Percentiles rank a stretch among this genome's conserved stretches.
Evolutionary conservation across 2,113 vertebrate species (phyloP).

Genomic region (Saiga tatarica): DNA sequence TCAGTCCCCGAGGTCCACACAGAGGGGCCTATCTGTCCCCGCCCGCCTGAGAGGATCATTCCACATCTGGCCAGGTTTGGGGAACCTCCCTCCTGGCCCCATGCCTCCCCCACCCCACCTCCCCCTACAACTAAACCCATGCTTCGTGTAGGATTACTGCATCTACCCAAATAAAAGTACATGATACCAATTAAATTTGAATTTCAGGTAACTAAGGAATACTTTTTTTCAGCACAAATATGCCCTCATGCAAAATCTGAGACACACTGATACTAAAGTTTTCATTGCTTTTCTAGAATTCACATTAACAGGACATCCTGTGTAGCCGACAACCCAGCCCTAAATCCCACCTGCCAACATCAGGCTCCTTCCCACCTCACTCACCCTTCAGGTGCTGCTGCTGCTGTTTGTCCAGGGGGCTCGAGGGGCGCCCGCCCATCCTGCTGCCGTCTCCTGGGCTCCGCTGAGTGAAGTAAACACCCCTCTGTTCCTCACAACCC

Average conservation of each 20-base stretch:
- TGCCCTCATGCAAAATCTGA: not conserved
- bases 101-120: rapidly evolving
- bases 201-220: not conserved
- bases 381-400: constrained; percentile 60
- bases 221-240: not conserved
- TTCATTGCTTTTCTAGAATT: not conserved
- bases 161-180: not conserved
- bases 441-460: not conserved
- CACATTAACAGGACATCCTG: not conserved
- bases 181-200: not conserved
- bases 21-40: not conserved
- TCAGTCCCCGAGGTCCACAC: not conserved
- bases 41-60: no score
- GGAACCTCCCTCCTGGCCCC: not conserved
- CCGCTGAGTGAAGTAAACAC: not conserved
- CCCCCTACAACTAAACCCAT: not conserved
- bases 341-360: not conserved
- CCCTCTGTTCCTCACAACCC: not conserved
- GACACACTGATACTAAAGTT: not conserved
- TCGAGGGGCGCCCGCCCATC: constrained; percentile 63
- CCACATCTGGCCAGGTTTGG: not conserved
- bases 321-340: not conserved
- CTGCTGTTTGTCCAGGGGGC: constrained; percentile 51
- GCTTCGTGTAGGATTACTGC: not conserved
- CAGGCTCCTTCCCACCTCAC: not conserved